Conservation (phyloP, 1,140 invertebrate genomes). For the Pseudomyrmex gracilis region DNA sequence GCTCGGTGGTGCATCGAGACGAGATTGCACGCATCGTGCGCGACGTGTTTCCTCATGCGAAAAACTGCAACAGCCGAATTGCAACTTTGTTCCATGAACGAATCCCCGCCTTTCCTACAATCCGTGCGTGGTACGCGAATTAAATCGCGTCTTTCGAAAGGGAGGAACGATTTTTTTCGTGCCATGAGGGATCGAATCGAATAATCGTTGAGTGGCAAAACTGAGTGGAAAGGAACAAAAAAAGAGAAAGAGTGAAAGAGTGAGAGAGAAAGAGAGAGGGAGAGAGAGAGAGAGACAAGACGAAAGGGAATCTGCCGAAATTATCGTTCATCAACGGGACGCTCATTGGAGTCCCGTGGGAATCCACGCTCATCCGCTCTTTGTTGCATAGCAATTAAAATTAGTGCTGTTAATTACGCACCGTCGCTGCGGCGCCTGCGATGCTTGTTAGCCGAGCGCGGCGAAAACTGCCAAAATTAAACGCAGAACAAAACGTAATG, state of each 20-base stretch:
- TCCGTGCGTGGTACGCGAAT: conserved; percentile 39
- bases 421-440: conserved; percentile 66
- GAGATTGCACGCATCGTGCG: conserved; percentile 13
- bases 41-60: conserved; percentile 50
- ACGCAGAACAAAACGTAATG: conserved; percentile 79
- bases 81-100: conserved; percentile 26
- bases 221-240: conserved; percentile 8
- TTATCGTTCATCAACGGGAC: conserved; percentile 81
- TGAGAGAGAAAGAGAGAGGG: conserved; percentile 56
- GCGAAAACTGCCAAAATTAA: conserved; percentile 81
- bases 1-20: background rate
- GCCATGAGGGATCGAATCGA: conserved; percentile 61
- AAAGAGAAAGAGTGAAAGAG: background rate
- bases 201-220: conserved; percentile 44
- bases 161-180: conserved; percentile 16
- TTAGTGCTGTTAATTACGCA: conserved; percentile 83
- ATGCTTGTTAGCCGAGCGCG: conserved; percentile 77
- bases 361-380: conserved; percentile 78
- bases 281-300: conserved; percentile 36
- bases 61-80: conserved; percentile 51
- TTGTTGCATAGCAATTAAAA: conserved; percentile 83
- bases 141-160: conserved; percentile 58
- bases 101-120: conserved; percentile 36
- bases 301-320: conserved; percentile 76
- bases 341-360: conserved; percentile 73